phyloP scores from a whole-genome alignment of 2,888 invertebrate species.

The Nemotelus pantherinus region DNA sequence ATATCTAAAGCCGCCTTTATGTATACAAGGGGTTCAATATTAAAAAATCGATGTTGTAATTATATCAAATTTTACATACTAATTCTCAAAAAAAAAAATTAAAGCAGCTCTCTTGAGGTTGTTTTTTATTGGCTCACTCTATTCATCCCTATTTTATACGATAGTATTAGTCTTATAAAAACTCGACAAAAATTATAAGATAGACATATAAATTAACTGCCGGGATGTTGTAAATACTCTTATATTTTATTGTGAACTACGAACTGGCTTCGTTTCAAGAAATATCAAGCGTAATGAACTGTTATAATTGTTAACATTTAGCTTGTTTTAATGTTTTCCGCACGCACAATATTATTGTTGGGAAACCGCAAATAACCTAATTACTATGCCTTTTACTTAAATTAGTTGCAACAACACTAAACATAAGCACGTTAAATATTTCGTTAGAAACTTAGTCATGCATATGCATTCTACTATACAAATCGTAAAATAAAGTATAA shows the following conservation, averaged over 20 bases:
- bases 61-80: background rate
- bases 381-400: background rate
- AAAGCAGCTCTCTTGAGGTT: background rate
- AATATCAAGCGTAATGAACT: background rate
- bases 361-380: background rate
- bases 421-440: no score
- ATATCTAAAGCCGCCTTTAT: no score
- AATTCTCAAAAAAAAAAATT: background rate
- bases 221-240: slow-evolving; percentile 40
- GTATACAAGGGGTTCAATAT: no score
- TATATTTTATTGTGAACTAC: background rate
- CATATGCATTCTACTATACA: no score
- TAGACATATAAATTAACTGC: slow-evolving; percentile 14
- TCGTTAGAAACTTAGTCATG: no score
- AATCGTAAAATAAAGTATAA: no score
- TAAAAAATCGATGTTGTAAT: no score
- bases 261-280: background rate
- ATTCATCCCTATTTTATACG: background rate
- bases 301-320: background rate
- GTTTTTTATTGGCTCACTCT: background rate
- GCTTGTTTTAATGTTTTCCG: background rate
- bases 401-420: no score
- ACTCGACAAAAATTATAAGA: background rate
- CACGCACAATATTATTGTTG: slow-evolving; percentile 26
- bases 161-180: background rate